phyloP scores from a whole-genome alignment of 2,888 invertebrate genomes.

The Spodoptera exigua region DNA sequence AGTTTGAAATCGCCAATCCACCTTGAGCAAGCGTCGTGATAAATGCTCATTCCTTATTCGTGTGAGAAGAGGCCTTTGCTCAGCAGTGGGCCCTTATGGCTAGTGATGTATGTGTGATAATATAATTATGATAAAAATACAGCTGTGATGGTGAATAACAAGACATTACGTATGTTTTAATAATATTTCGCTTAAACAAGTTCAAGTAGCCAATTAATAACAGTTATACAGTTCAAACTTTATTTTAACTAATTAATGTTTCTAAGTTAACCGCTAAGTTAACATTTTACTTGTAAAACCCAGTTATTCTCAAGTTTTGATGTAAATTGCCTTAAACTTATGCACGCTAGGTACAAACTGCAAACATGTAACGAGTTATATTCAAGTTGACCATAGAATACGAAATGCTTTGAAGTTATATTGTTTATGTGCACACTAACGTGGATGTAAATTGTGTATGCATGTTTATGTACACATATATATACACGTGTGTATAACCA shows the following conservation, averaged over 20 bases:
- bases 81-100: no score
- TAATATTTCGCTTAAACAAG: no score
- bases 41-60: no score
- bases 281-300: slow-evolving; percentile 47
- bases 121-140: no score
- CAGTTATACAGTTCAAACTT: slow-evolving; percentile 9
- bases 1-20: no score
- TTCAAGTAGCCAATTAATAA: slow-evolving; percentile 10
- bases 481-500: no score
- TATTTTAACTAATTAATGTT: slow-evolving; percentile 51
- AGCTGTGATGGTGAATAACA: no score
- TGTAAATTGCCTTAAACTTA: slow-evolving; percentile 48
- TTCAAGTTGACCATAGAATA: slow-evolving; percentile 51
- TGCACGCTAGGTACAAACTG: slow-evolving; percentile 33
- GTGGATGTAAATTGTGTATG: background rate
- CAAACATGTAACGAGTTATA: slow-evolving; percentile 39
- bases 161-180: no score
- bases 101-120: no score
- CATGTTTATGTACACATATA: no score
- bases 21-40: no score
- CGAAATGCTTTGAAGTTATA: slow-evolving; percentile 26
- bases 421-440: background rate
- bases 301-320: slow-evolving; percentile 46
- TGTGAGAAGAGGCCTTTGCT: no score
- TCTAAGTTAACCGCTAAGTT: slow-evolving; percentile 33